Percentiles rank a stretch among this genome's conserved stretches.
Evolutionary conservation across 2,797 vertebrate genomes (phyloP).

Genomic region (Clarias laeviceps): DNA sequence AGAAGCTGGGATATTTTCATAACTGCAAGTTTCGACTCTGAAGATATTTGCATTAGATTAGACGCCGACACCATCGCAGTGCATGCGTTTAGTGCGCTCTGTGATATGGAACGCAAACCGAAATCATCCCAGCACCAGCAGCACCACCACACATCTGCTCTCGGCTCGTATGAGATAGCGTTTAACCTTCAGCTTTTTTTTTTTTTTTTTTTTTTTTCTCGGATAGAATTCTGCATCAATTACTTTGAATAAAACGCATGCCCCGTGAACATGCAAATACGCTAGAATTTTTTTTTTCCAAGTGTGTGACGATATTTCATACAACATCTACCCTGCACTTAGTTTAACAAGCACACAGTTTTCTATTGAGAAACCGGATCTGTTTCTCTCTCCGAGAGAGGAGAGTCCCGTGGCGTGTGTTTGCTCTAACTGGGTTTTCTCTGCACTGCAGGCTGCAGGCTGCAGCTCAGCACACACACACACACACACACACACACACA

Average conservation of each 20-base stretch:
- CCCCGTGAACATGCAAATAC: neutral
- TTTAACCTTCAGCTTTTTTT: neutral
- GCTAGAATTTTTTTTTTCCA: too few species aligned
- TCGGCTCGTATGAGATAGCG: neutral
- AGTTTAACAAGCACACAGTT: neutral
- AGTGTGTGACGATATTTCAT: neutral
- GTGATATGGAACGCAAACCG: neutral
- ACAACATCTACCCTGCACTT: neutral
- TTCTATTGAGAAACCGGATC: neutral
- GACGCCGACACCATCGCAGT: neutral
- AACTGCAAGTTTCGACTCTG: neutral
- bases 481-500: too few species aligned
- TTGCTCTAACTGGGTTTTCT: slow-evolving; percentile 52
- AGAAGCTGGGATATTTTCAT: neutral
- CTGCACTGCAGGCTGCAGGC: slow-evolving; percentile 47
- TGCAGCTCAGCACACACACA: slow-evolving; percentile 34
- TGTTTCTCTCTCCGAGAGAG: neutral
- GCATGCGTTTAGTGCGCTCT: neutral
- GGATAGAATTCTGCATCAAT: neutral
- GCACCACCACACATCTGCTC: neutral
- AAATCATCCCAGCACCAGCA: neutral
- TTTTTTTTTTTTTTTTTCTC: too few species aligned
- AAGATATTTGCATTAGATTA: neutral
- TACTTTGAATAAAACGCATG: neutral
- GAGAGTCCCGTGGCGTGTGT: slow-evolving; percentile 13